Evolutionary conservation across 2,888 invertebrate genomes (phyloP), one percentile per base, ranked within the genome.

Genomic region (Apoda limacodes): DNA sequence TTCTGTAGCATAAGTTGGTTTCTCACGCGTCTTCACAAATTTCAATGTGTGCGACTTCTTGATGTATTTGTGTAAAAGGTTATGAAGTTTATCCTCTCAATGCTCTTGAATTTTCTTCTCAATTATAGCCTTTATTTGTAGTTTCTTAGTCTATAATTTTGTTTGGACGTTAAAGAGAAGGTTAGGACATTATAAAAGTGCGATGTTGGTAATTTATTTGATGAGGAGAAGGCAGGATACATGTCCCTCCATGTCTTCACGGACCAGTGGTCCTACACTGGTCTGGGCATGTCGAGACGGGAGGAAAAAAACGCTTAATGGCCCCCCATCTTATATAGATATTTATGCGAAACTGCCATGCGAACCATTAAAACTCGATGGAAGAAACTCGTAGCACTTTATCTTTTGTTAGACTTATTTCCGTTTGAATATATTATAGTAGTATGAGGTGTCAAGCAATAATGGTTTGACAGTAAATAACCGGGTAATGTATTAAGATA

Each of bases 221-320:
- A 72, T 76, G 74, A 72, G 70, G 75, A 75, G 67, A 69, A 69
- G 70, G 69, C 74, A 75, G 75, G 74, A 74, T 74, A 70, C 66
- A 62, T 78, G 76, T 78, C 78, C 78, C 76, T 76, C 71, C 47
- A 51, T 56, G 58, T 74, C 74, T 75, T 71, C 69, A 76, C 60
- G 75, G 68, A 52, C 75, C 60, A 76, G 65, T 61, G 69, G 60
- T 33, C 33, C 22, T 40, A 33, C 55, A 40, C 45, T 56, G 59
- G 58, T 56, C 62, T 57, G 66, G 60, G 57, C 63, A 61, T 61
- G 70, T 63, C 57, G 61, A 64, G 69, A 64, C 65, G 56, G 60
- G 69, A 70, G 60, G 61, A 64, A 76, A 71, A 75, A 75, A 69
- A 17, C 17, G 7, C 60, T 45, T 52, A 35, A 43, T 40, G 43